Conservation (phyloP, 2,113 vertebrate genomes). For the Perognathus longimembris region DNA sequence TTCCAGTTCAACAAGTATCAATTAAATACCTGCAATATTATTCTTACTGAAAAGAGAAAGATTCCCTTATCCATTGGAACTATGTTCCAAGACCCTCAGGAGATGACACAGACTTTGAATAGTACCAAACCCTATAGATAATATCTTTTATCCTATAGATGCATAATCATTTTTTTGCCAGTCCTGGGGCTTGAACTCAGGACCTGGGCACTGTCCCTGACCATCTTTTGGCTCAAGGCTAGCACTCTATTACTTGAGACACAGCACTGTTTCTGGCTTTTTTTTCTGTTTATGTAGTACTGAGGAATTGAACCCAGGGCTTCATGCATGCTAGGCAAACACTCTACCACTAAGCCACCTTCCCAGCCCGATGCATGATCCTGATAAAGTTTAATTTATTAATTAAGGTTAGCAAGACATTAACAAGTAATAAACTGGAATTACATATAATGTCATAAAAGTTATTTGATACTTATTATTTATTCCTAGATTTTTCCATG, state of each 20-base stretch:
- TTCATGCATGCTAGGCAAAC: too few relatives aligned
- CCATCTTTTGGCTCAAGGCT: too few relatives aligned
- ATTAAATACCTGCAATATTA: slow-evolving; percentile 19
- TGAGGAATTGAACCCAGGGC: too few relatives aligned
- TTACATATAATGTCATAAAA: neutral
- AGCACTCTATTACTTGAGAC: too few relatives aligned
- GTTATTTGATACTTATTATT: neutral
- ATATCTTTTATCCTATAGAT: neutral
- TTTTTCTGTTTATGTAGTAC: too few relatives aligned
- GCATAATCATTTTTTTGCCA: too few relatives aligned
- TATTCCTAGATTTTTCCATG: neutral
- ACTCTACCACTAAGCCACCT: too few relatives aligned
- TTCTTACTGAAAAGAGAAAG: neutral
- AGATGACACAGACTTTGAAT: neutral
- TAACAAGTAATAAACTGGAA: neutral
- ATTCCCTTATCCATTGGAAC: neutral
- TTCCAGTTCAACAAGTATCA: slow-evolving; percentile 25
- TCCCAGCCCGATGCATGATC: too few relatives aligned
- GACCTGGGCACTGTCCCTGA: too few relatives aligned
- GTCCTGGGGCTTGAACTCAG: too few relatives aligned
- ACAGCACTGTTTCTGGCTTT: too few relatives aligned
- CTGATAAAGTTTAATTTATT: neutral
- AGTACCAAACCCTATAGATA: neutral
- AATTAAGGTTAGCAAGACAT: neutral
- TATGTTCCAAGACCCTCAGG: neutral